These are phyloP conservation scores for Noctua comes DNA, from an alignment of 2,888 invertebrate genomes.

Conservation along the genomic window DNA sequence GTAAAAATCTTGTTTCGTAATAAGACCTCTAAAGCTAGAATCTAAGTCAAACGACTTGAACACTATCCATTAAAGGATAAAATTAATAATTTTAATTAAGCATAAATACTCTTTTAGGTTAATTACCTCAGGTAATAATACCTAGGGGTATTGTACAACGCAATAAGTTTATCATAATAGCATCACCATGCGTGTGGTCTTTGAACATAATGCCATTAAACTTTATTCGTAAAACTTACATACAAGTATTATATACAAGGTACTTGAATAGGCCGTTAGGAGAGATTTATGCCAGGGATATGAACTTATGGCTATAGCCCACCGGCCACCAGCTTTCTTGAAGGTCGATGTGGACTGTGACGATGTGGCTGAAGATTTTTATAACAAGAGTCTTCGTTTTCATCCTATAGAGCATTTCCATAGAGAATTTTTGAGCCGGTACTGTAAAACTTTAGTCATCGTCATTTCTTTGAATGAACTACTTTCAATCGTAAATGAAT, in stretches of 20 bases:
- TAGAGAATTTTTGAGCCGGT: background rate
- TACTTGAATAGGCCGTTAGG: conserved; percentile 19
- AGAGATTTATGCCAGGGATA: conserved; percentile 18
- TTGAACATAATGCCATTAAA: conserved; percentile 17
- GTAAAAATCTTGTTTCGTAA: background rate
- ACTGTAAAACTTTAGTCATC: background rate
- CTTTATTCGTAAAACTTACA: conserved; percentile 2
- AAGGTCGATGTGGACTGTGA: conserved; percentile 6
- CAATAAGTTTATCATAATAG: conserved; percentile 28
- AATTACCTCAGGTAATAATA: background rate
- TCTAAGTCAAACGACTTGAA: background rate
- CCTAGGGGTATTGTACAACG: background rate
- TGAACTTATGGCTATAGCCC: background rate
- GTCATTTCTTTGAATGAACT: background rate
- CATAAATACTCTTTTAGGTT: conserved; percentile 1
- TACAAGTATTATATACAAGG: conserved; percentile 1
- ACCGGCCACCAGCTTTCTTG: background rate
- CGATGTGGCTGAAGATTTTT: background rate
- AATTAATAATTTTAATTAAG: background rate
- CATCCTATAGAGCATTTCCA: background rate
- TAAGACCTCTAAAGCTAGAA: background rate
- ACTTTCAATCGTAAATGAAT: background rate
- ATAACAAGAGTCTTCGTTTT: background rate
- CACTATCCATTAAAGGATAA: background rate
- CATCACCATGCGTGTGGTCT: conserved; percentile 51